Conservation (phyloP, 2,888 invertebrate species). For the Sipha maydis region DNA sequence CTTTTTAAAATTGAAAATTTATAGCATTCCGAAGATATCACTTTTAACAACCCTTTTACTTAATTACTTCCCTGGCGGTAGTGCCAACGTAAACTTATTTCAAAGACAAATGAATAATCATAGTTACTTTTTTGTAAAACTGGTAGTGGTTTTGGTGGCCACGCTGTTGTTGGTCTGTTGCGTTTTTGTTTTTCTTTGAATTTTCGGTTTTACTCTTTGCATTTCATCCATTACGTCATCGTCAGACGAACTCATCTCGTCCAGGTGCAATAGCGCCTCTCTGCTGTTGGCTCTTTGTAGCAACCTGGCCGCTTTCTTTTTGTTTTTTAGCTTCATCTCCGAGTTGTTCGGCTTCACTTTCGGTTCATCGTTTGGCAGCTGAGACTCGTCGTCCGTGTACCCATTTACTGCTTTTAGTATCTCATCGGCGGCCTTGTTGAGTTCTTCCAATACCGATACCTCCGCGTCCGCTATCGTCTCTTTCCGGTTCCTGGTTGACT, state of each 20-base stretch:
- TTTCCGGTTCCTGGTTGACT: background rate
- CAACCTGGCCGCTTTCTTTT: conserved; percentile 67
- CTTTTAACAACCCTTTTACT: too few species aligned
- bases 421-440: conserved; percentile 73
- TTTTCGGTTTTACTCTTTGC: conserved; percentile 62
- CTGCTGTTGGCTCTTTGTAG: conserved; percentile 70
- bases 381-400: conserved; percentile 69
- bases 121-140: conserved; percentile 56
- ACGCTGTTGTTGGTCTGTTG: conserved; percentile 26
- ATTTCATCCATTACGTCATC: conserved; percentile 68
- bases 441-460: conserved; percentile 70
- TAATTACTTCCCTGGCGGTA: too few species aligned
- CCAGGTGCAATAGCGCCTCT: conserved; percentile 69
- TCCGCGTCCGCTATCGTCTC: conserved; percentile 52
- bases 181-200: conserved; percentile 50
- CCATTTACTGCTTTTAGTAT: conserved; percentile 72
- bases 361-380: conserved; percentile 63
- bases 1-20: background rate
- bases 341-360: conserved; percentile 67
- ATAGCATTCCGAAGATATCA: too few species aligned
- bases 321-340: conserved; percentile 64
- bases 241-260: conserved; percentile 69
- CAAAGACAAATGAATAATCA: background rate
- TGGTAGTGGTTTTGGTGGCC: conserved; percentile 37
- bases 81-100: background rate